These are phyloP conservation scores for Heliconius hermathena DNA, from an alignment of 1,140 invertebrate species.

Conservation along the genomic window DNA sequence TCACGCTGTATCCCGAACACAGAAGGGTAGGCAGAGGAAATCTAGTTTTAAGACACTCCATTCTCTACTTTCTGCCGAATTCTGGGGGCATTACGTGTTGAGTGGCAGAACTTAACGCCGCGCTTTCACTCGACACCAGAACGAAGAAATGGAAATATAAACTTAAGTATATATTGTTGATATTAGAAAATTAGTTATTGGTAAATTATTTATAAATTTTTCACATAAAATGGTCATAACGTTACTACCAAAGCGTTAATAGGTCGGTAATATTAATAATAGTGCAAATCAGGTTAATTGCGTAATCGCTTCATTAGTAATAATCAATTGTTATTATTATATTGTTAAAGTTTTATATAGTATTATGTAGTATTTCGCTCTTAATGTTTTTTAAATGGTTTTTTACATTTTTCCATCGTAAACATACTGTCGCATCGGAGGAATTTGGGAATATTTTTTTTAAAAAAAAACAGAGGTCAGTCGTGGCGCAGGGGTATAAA, in stretches of 20 bases:
- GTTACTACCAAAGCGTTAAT: constrained; percentile 20
- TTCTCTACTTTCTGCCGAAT: too few species aligned
- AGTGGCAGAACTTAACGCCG: too few species aligned
- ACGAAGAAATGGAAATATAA: too few species aligned
- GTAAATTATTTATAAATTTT: neutral
- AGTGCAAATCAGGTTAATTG: constrained; percentile 34
- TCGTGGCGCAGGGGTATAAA: too few species aligned
- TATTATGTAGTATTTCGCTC: neutral
- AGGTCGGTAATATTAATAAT: constrained; percentile 30
- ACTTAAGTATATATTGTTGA: neutral
- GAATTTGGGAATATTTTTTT: too few species aligned
- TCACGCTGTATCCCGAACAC: too few species aligned
- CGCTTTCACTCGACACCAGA: too few species aligned
- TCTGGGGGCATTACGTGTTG: too few species aligned
- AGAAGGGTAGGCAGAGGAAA: too few species aligned
- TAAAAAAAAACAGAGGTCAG: too few species aligned
- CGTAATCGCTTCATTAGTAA: constrained; percentile 24
- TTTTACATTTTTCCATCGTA: neutral
- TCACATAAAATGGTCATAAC: constrained; percentile 3
- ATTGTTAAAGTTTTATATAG: neutral
- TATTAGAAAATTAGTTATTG: constrained; percentile 5
- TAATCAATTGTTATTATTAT: constrained; percentile 22
- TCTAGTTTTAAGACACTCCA: too few species aligned
- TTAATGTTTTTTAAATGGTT: constrained; percentile 16
- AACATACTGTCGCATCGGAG: too few species aligned